Evolutionary conservation across 2,888 invertebrate species (phyloP).

Genomic region (Antheraea assamensis): DNA sequence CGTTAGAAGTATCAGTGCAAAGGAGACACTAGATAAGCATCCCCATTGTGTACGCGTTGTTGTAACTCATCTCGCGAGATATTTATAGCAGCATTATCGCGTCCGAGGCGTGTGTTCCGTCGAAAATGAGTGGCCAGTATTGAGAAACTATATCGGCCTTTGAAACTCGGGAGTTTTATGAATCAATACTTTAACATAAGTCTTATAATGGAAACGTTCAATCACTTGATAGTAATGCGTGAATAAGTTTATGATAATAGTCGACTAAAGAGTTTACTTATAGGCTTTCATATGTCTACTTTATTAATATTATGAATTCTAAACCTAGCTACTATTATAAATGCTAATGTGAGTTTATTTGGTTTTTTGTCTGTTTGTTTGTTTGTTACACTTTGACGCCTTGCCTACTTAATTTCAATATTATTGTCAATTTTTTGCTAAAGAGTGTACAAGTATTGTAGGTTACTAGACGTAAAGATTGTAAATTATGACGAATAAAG

Average conservation of each 20-base stretch:
- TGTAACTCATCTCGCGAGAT: slow-evolving; percentile 46
- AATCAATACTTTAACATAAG: neutral
- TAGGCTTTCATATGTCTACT: too few species aligned
- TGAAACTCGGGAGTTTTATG: neutral
- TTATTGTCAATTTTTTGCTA: too few species aligned
- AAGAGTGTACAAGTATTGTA: too few species aligned
- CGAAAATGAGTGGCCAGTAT: slow-evolving; percentile 24
- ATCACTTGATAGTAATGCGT: neutral
- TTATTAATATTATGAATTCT: too few species aligned
- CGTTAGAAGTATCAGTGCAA: slow-evolving; percentile 17
- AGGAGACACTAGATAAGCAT: slow-evolving; percentile 35
- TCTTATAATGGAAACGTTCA: neutral
- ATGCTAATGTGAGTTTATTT: too few species aligned
- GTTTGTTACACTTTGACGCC: too few species aligned
- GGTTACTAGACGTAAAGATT: too few species aligned
- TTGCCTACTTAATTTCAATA: too few species aligned
- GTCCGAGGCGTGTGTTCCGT: slow-evolving; percentile 25
- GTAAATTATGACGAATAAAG: too few species aligned
- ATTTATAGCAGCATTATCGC: slow-evolving; percentile 58
- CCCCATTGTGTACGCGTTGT: slow-evolving; percentile 40
- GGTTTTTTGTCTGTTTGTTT: too few species aligned
- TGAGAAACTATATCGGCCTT: neutral
- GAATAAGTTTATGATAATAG: neutral
- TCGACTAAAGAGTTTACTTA: neutral
- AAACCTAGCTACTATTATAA: too few species aligned